Conservation (phyloP, 2,113 vertebrate genomes). For the Centropus unirufus region DNA sequence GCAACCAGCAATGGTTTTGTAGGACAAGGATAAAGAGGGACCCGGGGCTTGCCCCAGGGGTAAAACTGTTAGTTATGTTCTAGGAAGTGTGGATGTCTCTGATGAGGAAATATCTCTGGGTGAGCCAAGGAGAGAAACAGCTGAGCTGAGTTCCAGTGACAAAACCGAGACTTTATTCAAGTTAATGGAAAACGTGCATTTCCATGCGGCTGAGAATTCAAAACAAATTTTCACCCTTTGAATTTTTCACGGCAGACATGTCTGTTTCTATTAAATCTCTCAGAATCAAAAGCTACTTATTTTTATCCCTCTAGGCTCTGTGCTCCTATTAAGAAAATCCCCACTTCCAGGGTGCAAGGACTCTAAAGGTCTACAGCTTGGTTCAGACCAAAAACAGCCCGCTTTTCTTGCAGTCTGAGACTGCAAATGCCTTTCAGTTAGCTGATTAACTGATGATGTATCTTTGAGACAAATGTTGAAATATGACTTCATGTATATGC, state of each 20-base stretch:
- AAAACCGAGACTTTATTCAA: neutral
- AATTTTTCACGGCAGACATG: neutral
- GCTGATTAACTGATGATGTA: neutral
- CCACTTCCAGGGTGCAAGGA: neutral
- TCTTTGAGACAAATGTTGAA: neutral
- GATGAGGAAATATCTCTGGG: neutral
- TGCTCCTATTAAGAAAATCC: neutral
- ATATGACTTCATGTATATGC: neutral
- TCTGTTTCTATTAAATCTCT: slow-evolving; percentile 30
- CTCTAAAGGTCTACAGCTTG: neutral
- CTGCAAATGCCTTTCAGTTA: neutral
- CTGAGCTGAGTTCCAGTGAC: neutral
- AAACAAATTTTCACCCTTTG: neutral
- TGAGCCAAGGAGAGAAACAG: neutral
- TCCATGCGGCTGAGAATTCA: slow-evolving; percentile 11
- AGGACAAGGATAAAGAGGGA: neutral
- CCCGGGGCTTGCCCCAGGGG: neutral
- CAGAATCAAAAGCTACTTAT: slow-evolving; percentile 1
- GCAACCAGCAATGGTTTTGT: neutral
- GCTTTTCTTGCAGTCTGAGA: neutral
- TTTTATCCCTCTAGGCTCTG: slow-evolving; percentile 1
- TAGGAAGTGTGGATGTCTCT: neutral
- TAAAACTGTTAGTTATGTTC: neutral
- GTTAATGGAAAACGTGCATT: slow-evolving; percentile 15
- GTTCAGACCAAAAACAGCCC: neutral